Evolutionary conservation across 2,113 vertebrate genomes (phyloP), one percentile per base, ranked within the genome.

Genomic region (Pipa parva): DNA sequence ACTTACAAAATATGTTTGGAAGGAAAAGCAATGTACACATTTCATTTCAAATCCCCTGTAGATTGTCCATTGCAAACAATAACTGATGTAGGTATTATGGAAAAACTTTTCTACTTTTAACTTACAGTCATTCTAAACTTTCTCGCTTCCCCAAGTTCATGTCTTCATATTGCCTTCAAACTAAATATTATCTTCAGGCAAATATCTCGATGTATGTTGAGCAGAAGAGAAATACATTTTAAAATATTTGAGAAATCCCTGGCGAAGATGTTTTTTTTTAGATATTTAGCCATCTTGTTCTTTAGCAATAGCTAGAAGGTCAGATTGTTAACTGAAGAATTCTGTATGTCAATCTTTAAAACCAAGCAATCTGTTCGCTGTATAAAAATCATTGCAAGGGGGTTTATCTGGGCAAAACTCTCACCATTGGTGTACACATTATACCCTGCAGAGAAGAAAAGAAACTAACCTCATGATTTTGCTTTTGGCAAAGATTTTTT

Each of bases 211-310:
- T 60, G 57, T 42, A 69, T 26, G 46, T 4, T 28, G 24, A 59
- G 63, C 21, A 50, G 22, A 59, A 26, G 45, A 28, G 37, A 68
- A 51, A 59, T 29, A 51, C 52, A 70, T 60, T 54, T 61, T 61
- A 70, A 70, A 61, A 70, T 70, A 70, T 70, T 15, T 61, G 66
- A 61, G 39, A 61, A 70, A 70, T 46, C 66, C 51, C 36, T 69
- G 42, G 12, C 31, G 24, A 49, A 50, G 58, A 60, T 29, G 24
- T 61, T 50, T n/a, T n/a, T n/a, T n/a, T n/a, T 27, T 6, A 61
- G 48, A 70, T 70, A 70, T 70, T 60, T 70, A 70, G 66, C 52
- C 28, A 58, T 61, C 36, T 69, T 54, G 56, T 59, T 59, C 42
- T 69, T 28, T 51, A 70, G 58, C 66, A 54, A 70, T 70, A 60